Evolutionary conservation across 2,888 invertebrate species (phyloP), one percentile per base, ranked within the genome.

Genomic region (Smittia aterrima): DNA sequence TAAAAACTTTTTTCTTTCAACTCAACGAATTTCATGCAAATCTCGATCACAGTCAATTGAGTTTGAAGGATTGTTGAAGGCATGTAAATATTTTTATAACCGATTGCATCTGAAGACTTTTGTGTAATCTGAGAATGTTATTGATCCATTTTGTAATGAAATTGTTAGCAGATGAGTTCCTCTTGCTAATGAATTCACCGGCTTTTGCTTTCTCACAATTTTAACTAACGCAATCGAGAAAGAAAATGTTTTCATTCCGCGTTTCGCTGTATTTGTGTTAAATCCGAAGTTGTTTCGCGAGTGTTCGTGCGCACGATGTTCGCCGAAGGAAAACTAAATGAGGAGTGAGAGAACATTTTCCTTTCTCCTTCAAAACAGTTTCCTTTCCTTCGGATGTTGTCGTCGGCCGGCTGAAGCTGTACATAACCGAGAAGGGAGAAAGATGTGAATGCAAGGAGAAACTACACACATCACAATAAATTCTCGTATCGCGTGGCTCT

Each of bases 331-430:
- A 58, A 58, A 58, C 16, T 58, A 20, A 9, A 58, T 18, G 58
- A 18, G 22, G 58, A 20, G 18, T 58, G 58, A 58, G 58, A 22
- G 18, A 58, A 58, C 7, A 22, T 20, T 7, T 18, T 32, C 32
- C 32, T 32, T 32, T 20, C 18, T 58, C 22, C 20, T 22, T 58
- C 58, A 58, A 58, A 38, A 47, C 16, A 2, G n/a, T 32, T 32
- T 32, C 32, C 32, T 32, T 67, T 67, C 67, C 41, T 67, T 67
- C 67, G 67, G 18, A 20, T 67, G 20, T 67, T 66, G 66, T 67
- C 67, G 41, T 41, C 40, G 25, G 32, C 38, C 41, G 66, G 38
- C 20, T 22, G 24, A 62, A 13, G 41, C n/a, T 38, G 24, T 41
- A 67, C 22, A 58, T 58, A 58, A 58, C 11, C 20, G 58, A 18